Base-by-base conservation (phyloP, 2,797 vertebrate genomes). In the Lepus townsendii region DNA sequence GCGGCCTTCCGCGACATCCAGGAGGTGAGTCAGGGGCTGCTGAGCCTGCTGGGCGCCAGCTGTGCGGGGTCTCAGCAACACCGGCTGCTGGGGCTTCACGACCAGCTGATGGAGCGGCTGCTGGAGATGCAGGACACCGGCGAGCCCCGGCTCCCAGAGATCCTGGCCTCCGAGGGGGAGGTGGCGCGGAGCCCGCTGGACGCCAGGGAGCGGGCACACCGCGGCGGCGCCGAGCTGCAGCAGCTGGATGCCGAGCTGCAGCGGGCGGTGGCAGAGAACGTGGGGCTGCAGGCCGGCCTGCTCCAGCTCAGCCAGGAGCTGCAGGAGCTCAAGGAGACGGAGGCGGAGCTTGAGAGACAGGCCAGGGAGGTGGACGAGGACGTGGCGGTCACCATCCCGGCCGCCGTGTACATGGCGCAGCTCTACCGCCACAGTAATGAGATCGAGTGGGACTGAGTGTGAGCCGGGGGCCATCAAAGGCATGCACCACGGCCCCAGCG, bases 381-480 rank as follows among this genome's bases (percentile, higher is more conserved):
- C n/a, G 86, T 79, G 0, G 97, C 97, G 0, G 47, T 97, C 90
- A 96, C 90, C 87, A 93, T 97, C 90, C 97, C 97, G 3, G 86
- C 96, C 0, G 97, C 97, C 0, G 87, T 96, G 97, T 97, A 93
- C 0, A 95, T 99, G 80, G 98, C 99, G 62, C 99, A 99, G 94
- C 96, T 99, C 19, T 99, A 99, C 95, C 98, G 98, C 94, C 97
- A 98, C 8, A 98, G 99, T 47, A 99, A 99, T 82, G 99, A 98
- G 96, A 99, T 99, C 76, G 99, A 99, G 94, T 99, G 99, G 99
- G 99, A 99, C 89, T 98, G 98, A 98, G 68, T 98, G 98, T 8
- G 98, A 98, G 6, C 97, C 98, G 0, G 97, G 98, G 14, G 90
- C 98, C 24, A 95, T 99, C 86, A 99, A 98, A 98, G 99, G 99